Percentiles rank a stretch among this genome's conserved stretches.
These are phyloP conservation scores for Phrynocephalus guinanensis DNA, from an alignment of 2,797 vertebrate species.

Conservation along the genomic window DNA sequence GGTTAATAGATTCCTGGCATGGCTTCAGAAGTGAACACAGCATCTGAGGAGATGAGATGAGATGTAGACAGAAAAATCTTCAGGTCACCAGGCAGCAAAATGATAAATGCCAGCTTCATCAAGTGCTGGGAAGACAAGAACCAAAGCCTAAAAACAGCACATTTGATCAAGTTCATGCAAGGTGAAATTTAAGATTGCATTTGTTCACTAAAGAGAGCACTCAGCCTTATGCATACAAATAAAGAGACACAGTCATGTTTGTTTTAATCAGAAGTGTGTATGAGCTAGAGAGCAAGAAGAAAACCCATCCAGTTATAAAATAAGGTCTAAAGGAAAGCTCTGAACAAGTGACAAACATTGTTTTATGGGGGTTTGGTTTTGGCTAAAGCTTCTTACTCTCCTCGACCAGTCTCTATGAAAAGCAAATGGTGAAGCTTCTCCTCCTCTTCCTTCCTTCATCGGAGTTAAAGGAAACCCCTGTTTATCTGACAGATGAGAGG, in stretches of 20 bases:
- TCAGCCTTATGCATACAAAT: conserved; percentile 6
- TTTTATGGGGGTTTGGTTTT: not conserved
- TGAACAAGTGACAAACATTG: not conserved
- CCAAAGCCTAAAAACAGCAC: rapidly evolving
- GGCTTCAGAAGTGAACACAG: not conserved
- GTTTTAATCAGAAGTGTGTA: rapidly evolving
- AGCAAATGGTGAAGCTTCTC: too few species aligned
- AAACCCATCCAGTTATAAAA: not conserved
- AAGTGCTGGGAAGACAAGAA: not conserved
- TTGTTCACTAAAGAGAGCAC: conserved; percentile 38
- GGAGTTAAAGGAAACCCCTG: too few species aligned
- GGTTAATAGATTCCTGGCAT: not conserved
- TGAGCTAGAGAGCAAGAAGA: rapidly evolving
- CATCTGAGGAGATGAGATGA: not conserved
- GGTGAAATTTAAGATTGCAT: not conserved
- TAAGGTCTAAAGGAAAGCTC: not conserved
- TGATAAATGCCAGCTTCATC: not conserved
- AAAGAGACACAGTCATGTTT: conserved; percentile 21
- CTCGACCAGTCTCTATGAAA: too few species aligned
- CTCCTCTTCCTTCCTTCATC: too few species aligned
- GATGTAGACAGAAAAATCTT: not conserved
- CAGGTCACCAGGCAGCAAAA: not conserved
- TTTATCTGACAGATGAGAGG: too few species aligned
- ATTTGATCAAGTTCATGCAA: not conserved
- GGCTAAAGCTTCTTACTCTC: not conserved